Evolutionary conservation across 1,140 invertebrate species (phyloP).

Genomic region (Trichomalopsis sarcophagae): DNA sequence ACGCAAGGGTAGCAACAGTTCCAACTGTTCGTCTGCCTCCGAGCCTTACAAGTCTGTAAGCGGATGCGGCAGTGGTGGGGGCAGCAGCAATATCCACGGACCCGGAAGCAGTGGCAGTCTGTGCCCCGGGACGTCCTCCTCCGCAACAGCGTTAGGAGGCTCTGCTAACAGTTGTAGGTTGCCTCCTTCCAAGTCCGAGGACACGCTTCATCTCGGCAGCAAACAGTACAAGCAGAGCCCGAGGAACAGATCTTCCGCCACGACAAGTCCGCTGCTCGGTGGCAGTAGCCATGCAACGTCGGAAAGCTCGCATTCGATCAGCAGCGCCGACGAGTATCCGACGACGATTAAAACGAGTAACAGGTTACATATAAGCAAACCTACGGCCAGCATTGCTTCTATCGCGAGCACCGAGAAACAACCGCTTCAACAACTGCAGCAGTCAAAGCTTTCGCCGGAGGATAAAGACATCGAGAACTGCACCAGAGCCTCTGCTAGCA

Average conservation of each 20-base stretch:
- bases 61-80: conserved; percentile 50
- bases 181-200: conserved; percentile 85
- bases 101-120: conserved; percentile 66
- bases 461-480: background rate
- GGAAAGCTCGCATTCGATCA: conserved; percentile 78
- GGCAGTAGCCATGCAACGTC: conserved; percentile 73
- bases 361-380: conserved; percentile 55
- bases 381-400: conserved; percentile 68
- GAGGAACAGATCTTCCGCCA: conserved; percentile 75
- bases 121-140: background rate
- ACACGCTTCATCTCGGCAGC: conserved; percentile 78
- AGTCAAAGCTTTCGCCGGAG: background rate
- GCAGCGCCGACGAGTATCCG: conserved; percentile 73
- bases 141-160: background rate
- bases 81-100: conserved; percentile 37
- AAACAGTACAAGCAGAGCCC: conserved; percentile 75
- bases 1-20: conserved; percentile 68
- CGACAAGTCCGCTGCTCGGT: conserved; percentile 80
- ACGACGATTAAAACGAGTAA: conserved; percentile 56
- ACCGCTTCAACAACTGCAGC: background rate
- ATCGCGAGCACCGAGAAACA: conserved; percentile 56
- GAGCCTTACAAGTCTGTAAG: conserved; percentile 54
- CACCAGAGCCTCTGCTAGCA: conserved; percentile 57
- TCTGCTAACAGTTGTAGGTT: conserved; percentile 67
- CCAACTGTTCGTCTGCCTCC: conserved; percentile 64